phyloP scores from a whole-genome alignment of 2,888 invertebrate species.

The Tenthredo mesomela region DNA sequence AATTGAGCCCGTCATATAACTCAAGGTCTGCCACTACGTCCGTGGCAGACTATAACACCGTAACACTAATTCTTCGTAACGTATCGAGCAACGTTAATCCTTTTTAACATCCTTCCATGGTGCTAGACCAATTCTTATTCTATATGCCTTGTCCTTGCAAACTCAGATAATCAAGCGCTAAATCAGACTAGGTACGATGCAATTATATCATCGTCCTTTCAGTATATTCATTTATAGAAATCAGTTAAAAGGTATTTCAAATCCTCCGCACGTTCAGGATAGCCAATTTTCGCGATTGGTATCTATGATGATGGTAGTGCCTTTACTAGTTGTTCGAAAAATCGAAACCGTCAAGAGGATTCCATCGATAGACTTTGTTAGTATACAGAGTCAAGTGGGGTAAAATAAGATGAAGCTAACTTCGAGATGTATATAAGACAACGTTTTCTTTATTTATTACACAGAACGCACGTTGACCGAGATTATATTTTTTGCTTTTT shows the following conservation, averaged over 20 bases:
- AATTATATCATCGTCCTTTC: neutral
- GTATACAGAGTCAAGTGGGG: neutral
- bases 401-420: neutral
- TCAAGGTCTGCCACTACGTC: slow-evolving; percentile 13
- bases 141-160: neutral
- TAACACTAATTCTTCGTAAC: neutral
- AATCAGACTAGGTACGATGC: neutral
- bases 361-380: neutral
- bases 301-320: neutral
- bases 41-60: neutral
- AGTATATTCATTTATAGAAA: neutral
- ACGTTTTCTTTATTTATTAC: neutral
- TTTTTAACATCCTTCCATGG: neutral
- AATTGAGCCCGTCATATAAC: slow-evolving; percentile 40
- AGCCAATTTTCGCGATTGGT: neutral
- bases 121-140: neutral
- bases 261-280: neutral
- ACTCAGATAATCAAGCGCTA: neutral
- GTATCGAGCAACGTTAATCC: neutral
- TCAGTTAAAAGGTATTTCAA: neutral
- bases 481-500: neutral
- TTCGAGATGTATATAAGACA: neutral
- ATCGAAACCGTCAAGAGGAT: neutral
- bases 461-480: neutral
- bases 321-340: neutral